These are phyloP conservation scores for Oconnorella tubifera DNA, from an alignment of 2,888 invertebrate species.

Conservation along the genomic window DNA sequence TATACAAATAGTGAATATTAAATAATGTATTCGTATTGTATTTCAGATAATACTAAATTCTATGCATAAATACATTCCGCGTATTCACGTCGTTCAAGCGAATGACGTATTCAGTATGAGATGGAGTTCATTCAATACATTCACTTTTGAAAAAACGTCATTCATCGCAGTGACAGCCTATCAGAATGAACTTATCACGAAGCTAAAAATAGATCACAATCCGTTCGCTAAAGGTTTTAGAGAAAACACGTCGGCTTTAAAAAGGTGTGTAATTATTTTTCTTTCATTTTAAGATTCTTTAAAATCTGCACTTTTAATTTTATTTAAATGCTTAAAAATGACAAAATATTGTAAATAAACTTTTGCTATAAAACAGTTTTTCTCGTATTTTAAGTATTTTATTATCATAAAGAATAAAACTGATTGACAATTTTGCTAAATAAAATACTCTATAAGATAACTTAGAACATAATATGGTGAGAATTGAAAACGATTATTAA, in stretches of 20 bases:
- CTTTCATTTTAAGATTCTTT: too few relatives aligned
- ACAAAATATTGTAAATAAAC: too few relatives aligned
- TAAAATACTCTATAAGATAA: too few relatives aligned
- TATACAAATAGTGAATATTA: too few relatives aligned
- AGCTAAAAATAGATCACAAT: constrained; percentile 59
- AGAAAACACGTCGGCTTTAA: constrained; percentile 60
- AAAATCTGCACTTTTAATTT: too few relatives aligned
- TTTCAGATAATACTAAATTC: constrained; percentile 55
- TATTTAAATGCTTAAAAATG: too few relatives aligned
- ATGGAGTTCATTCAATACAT: constrained; percentile 55
- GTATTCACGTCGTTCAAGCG: constrained; percentile 55
- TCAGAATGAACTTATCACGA: constrained; percentile 58
- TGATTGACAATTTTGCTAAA: too few relatives aligned
- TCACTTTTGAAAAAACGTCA: constrained; percentile 53
- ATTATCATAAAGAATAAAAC: too few relatives aligned
- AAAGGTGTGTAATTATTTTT: constrained; percentile 3
- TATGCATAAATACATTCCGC: constrained; percentile 57
- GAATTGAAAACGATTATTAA: too few relatives aligned
- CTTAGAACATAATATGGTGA: too few relatives aligned
- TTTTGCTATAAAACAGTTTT: too few relatives aligned
- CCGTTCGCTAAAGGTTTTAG: constrained; percentile 60
- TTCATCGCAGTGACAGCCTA: constrained; percentile 57
- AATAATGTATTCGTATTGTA: background rate
- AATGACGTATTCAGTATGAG: constrained; percentile 64
- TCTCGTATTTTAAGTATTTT: too few relatives aligned